These are phyloP conservation scores for Diploptera punctata DNA, from an alignment of 2,888 invertebrate species.

Conservation along the genomic window DNA sequence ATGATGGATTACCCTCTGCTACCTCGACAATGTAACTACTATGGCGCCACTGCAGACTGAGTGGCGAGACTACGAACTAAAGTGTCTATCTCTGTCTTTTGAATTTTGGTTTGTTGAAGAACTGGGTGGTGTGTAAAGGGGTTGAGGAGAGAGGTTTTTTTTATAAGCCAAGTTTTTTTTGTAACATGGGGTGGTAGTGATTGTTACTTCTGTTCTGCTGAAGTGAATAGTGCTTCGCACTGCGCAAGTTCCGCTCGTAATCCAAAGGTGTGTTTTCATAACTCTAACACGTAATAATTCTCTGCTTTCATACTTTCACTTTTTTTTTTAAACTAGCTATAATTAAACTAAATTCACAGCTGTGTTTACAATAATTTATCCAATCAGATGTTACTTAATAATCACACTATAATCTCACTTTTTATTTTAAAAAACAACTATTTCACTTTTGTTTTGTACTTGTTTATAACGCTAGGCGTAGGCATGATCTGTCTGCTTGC, in stretches of 20 bases:
- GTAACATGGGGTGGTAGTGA: neutral
- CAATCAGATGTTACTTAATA: no score
- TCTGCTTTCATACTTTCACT: no score
- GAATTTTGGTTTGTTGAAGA: constrained; percentile 29
- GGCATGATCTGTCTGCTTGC: no score
- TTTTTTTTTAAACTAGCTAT: no score
- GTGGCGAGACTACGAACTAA: constrained; percentile 32
- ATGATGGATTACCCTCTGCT: constrained; percentile 63
- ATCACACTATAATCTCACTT: no score
- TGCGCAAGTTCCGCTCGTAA: constrained; percentile 1
- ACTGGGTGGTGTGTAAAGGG: neutral
- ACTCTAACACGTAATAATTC: neutral
- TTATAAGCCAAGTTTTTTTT: neutral
- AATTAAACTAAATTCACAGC: no score
- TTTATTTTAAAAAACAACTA: no score
- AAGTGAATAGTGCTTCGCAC: neutral
- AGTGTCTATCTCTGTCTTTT: constrained; percentile 22
- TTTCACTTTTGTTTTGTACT: no score
- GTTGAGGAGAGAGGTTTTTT: constrained; percentile 2
- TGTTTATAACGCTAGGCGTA: no score
- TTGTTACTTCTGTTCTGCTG: neutral
- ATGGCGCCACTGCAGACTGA: constrained; percentile 33
- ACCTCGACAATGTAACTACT: constrained; percentile 30
- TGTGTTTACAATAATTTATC: no score
- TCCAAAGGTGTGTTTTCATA: neutral